Conservation (phyloP, 2,888 invertebrate genomes). For the Tuta absoluta region DNA sequence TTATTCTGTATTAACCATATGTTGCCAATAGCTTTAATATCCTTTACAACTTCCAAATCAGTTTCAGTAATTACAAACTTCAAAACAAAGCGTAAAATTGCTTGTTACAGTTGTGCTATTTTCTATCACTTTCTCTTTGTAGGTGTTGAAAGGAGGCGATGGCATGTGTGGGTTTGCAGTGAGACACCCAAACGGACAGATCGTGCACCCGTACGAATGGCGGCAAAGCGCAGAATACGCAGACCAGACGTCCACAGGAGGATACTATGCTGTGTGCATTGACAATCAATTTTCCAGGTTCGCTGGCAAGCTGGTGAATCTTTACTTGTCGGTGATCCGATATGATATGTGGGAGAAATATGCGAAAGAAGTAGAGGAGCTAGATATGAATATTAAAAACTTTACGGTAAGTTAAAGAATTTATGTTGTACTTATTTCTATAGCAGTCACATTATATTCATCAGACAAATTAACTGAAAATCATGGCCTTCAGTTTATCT, state of each 20-base stretch:
- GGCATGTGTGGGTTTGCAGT: constrained; percentile 97
- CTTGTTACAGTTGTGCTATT: background rate
- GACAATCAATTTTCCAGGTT: constrained; percentile 96
- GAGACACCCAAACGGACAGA: constrained; percentile 90
- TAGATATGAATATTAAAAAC: constrained; percentile 93
- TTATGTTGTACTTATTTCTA: too few relatives aligned
- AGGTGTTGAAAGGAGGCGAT: constrained; percentile 96
- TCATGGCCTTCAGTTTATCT: too few relatives aligned
- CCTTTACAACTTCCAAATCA: background rate
- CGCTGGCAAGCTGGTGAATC: constrained; percentile 92
- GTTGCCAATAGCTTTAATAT: background rate
- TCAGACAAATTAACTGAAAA: too few relatives aligned
- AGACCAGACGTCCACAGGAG: constrained; percentile 89
- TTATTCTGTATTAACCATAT: constrained; percentile 25
- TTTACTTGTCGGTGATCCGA: constrained; percentile 94
- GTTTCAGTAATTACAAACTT: background rate
- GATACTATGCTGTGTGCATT: constrained; percentile 94
- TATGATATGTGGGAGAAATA: constrained; percentile 97
- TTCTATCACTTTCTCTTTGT: constrained; percentile 37
- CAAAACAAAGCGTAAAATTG: background rate
- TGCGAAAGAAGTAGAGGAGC: constrained; percentile 92
- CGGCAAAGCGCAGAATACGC: constrained; percentile 94
- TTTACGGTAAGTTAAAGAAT: constrained; percentile 88
- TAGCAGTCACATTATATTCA: too few relatives aligned
- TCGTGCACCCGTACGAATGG: constrained; percentile 96